phyloP scores from a whole-genome alignment of 2,888 invertebrate genomes.

The Brassicogethes aeneus region DNA sequence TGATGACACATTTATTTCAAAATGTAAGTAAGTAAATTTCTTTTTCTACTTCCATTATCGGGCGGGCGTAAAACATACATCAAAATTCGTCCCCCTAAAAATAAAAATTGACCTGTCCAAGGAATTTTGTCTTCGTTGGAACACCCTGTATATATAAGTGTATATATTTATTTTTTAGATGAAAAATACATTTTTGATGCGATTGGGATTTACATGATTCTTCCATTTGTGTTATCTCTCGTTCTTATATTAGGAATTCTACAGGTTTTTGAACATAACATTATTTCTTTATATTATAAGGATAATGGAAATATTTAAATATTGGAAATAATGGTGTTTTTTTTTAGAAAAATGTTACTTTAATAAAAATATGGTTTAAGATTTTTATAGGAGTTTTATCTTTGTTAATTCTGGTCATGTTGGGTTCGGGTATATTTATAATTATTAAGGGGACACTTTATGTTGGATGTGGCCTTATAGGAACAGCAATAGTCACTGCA shows the following conservation, averaged over 20 bases:
- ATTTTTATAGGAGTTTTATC: not conserved
- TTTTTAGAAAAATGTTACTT: not conserved
- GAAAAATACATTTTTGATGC: slow-evolving; percentile 14
- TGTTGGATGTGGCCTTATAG: slow-evolving; percentile 10
- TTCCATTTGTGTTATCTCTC: slow-evolving; percentile 12
- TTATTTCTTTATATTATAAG: too few relatives aligned
- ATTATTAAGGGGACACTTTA: slow-evolving; percentile 9
- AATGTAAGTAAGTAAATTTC: slow-evolving; percentile 10
- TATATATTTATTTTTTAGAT: slow-evolving; percentile 10
- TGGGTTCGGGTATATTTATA: slow-evolving; percentile 12
- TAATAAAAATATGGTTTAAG: slow-evolving; percentile 1
- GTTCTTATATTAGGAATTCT: slow-evolving; percentile 10
- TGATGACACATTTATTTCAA: slow-evolving; percentile 5
- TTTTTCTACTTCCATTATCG: too few relatives aligned
- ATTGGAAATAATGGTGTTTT: too few relatives aligned
- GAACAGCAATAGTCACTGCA: slow-evolving; percentile 5
- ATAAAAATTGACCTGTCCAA: too few relatives aligned
- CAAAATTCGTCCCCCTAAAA: too few relatives aligned
- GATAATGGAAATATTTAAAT: too few relatives aligned
- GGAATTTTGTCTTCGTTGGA: too few relatives aligned
- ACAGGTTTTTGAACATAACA: slow-evolving; percentile 7
- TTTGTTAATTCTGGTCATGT: slow-evolving; percentile 6
- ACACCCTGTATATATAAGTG: too few relatives aligned
- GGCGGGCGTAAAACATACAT: too few relatives aligned
- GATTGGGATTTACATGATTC: slow-evolving; percentile 10